Evolutionary conservation across 2,888 invertebrate species (phyloP).

Genomic region (Calameuta pallipes): DNA sequence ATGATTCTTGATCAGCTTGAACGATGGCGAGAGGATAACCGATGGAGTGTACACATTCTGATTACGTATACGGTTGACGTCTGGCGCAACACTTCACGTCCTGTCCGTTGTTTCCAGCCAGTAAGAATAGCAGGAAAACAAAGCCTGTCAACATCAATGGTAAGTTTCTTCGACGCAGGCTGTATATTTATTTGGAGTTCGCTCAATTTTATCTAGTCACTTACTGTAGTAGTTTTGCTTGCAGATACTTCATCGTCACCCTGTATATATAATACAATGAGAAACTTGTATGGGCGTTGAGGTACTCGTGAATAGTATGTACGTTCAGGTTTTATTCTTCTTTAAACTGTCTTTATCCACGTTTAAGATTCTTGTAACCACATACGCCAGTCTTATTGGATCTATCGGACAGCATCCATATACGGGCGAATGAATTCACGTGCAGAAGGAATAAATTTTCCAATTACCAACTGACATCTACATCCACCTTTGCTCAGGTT

Average conservation of each 20-base stretch:
- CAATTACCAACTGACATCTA: neutral
- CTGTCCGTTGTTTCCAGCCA: neutral
- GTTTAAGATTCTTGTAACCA: too few species aligned
- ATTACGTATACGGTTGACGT: neutral
- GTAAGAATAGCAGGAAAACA: neutral
- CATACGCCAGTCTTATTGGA: too few species aligned
- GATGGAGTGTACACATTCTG: neutral
- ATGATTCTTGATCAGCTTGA: conserved; percentile 25
- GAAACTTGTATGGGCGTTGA: neutral
- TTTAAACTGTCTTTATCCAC: too few species aligned
- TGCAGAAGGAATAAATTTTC: neutral
- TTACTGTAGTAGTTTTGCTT: neutral
- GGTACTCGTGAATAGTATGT: too few species aligned
- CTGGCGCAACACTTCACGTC: neutral
- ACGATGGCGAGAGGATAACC: conserved; percentile 4
- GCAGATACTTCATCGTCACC: neutral
- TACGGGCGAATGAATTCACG: neutral
- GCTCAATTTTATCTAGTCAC: neutral
- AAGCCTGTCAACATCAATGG: neutral
- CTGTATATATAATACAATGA: neutral
- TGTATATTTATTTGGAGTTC: neutral
- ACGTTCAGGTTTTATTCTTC: too few species aligned
- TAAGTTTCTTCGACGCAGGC: neutral
- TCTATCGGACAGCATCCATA: too few species aligned
- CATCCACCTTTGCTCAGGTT: neutral